Evolutionary conservation across 1,140 invertebrate genomes (phyloP).

Genomic region (Hyles euphorbiae): DNA sequence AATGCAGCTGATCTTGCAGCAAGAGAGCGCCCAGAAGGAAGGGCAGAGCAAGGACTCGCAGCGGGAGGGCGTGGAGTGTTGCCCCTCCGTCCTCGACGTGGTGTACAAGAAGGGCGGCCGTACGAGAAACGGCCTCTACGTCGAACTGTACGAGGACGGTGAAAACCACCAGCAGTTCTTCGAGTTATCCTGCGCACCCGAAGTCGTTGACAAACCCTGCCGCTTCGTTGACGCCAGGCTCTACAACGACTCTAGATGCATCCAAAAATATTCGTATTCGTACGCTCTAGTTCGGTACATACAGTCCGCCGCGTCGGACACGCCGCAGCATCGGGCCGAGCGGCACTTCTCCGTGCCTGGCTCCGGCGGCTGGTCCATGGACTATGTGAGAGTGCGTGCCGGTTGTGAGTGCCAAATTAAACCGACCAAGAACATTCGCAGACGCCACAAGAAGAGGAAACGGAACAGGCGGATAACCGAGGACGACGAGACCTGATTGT

Average conservation of each 20-base stretch:
- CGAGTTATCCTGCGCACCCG: slow-evolving; percentile 85
- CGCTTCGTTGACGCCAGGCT: slow-evolving; percentile 83
- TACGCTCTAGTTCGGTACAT: slow-evolving; percentile 85
- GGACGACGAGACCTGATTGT: slow-evolving; percentile 61
- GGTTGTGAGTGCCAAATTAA: slow-evolving; percentile 88
- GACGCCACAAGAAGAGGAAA: slow-evolving; percentile 48
- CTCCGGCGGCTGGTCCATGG: slow-evolving; percentile 81
- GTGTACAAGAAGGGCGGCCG: slow-evolving; percentile 85
- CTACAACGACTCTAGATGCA: slow-evolving; percentile 83
- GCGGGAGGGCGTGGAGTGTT: slow-evolving; percentile 84
- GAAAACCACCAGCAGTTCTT: slow-evolving; percentile 82
- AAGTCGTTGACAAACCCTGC: slow-evolving; percentile 84
- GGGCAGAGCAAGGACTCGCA: slow-evolving; percentile 37
- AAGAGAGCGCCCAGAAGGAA: slow-evolving; percentile 76
- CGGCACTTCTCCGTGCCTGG: slow-evolving; percentile 74
- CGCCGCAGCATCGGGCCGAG: slow-evolving; percentile 68
- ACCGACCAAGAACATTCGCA: slow-evolving; percentile 46
- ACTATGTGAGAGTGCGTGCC: slow-evolving; percentile 88
- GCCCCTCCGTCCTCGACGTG: slow-evolving; percentile 85
- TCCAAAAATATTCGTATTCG: slow-evolving; percentile 89
- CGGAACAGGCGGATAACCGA: slow-evolving; percentile 47
- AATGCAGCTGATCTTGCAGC: slow-evolving; percentile 79
- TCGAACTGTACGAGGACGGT: slow-evolving; percentile 85
- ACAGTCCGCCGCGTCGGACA: slow-evolving; percentile 61
- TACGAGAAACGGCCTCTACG: slow-evolving; percentile 82